Evolutionary conservation across 2,888 invertebrate species (phyloP).

Genomic region (Schizotus pectinicornis): DNA sequence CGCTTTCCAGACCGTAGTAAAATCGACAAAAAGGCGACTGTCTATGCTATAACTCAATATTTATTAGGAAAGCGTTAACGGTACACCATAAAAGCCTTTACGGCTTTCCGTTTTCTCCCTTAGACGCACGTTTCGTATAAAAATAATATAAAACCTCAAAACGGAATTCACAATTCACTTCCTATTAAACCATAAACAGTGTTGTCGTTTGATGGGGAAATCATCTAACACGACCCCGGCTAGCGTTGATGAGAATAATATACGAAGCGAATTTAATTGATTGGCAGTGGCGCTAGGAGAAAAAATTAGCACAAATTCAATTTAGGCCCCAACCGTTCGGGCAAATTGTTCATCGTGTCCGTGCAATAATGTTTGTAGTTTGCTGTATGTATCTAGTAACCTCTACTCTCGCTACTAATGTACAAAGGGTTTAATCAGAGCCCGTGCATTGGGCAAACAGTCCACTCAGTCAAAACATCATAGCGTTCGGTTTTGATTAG

Average conservation of each 20-base stretch:
- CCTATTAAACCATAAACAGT: conserved; percentile 11
- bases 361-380: conserved; percentile 47
- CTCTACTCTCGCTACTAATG: conserved; percentile 48
- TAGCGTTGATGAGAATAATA: background rate
- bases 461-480: conserved; percentile 58
- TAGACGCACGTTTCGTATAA: conserved; percentile 6
- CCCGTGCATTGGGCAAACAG: conserved; percentile 52
- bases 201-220: background rate
- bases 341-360: conserved; percentile 47
- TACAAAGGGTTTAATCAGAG: conserved; percentile 54
- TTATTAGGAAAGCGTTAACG: conserved; percentile 31
- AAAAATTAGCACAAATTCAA: conserved; percentile 3
- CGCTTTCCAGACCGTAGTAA: conserved; percentile 6
- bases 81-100: conserved; percentile 28
- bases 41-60: conserved; percentile 29
- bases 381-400: conserved; percentile 46
- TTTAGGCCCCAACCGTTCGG: conserved; percentile 41
- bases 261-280: background rate
- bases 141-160: conserved; percentile 17
- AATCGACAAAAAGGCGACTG: conserved; percentile 24
- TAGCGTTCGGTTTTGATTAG: conserved; percentile 60
- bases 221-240: background rate
- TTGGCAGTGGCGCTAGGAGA: background rate
- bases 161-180: conserved; percentile 13
- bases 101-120: conserved; percentile 12